These are phyloP conservation scores for Megalops atlanticus DNA, from an alignment of 2,113 vertebrate species.

Conservation along the genomic window DNA sequence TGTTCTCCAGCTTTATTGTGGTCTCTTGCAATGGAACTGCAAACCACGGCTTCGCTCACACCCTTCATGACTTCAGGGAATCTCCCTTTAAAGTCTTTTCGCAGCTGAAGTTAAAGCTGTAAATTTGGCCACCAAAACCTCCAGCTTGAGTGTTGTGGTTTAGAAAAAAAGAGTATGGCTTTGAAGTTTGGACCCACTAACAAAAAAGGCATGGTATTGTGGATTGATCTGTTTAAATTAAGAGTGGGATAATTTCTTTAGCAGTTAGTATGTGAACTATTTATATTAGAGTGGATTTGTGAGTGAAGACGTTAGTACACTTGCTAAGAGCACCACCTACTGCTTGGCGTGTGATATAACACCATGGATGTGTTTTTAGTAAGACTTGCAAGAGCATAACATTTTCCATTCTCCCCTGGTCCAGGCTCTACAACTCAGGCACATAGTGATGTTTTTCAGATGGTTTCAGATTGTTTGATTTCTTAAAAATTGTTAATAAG, in stretches of 20 bases:
- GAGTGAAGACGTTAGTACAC: not conserved
- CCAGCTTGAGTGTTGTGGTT: constrained; percentile 21
- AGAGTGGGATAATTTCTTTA: constrained; percentile 25
- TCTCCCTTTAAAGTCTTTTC: constrained; percentile 22
- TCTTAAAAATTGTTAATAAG: not conserved
- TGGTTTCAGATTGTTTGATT: not conserved
- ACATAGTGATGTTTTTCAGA: not conserved
- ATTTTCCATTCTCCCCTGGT: not conserved
- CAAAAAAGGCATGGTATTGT: constrained; percentile 46
- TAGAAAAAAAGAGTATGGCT: constrained; percentile 34
- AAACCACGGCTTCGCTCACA: constrained; percentile 42
- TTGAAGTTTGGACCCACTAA: constrained; percentile 41
- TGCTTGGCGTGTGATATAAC: not conserved
- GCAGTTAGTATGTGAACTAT: not conserved
- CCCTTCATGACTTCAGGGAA: constrained; percentile 44
- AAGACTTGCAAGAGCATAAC: no score
- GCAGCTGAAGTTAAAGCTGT: constrained; percentile 30
- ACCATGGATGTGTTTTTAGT: not conserved
- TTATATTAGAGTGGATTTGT: constrained; percentile 5
- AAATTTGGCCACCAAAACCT: constrained; percentile 27
- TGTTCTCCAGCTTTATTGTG: constrained; percentile 49
- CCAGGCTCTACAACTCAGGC: not conserved
- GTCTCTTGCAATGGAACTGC: constrained; percentile 32
- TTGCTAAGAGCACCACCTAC: constrained; percentile 54
- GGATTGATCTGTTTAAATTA: constrained; percentile 30